Base-by-base conservation (phyloP, 2,113 vertebrate genomes). In the Gasterosteus aculeatus region DNA sequence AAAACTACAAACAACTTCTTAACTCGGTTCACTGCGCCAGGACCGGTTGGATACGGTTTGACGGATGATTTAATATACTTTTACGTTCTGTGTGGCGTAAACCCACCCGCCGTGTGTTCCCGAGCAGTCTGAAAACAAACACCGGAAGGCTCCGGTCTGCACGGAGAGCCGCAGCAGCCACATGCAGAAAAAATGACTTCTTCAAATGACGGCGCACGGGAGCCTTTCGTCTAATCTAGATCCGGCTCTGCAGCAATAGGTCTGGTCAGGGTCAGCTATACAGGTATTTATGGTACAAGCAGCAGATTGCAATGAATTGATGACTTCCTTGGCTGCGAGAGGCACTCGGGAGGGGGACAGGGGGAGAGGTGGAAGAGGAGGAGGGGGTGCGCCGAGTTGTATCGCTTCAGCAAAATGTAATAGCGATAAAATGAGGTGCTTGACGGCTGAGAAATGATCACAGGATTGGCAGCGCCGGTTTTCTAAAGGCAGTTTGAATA, bases 401-500 rank as follows among this genome's bases (percentile, higher is more conserved):
- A 81, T 80, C 69, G 75, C 81, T 83, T 59, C 35, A 44, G 77
- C 81, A 74, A 83, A 87, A 75, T 85, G 84, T 82, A 85, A 88
- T 78, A 51, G 79, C 72, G 68, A 84, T 88, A 80, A 81, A 90
- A 88, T 83, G 82, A 89, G 79, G 82, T 87, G 72, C 51, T 69
- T 68, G 69, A 80, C 18, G 14, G 46, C 65, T 76, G 82, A 88
- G 73, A 83, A 84, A 89, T 83, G 75, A 71, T 66, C 44, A 70
- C 62, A 51, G 70, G 61, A 84, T 80, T 78, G 82, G 80, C 83
- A 74, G 77, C 47, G 4, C 3, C 7, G 56, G 72, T 67, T 91
- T 89, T 88, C 84, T 83, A 85, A 54, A 26, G 58, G 75, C 82
- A 47, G 49, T 91, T 83, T 85, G 86, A 89, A 88, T 90, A 85